These are phyloP conservation scores for Drosophila ambigua DNA, from an alignment of 1,140 invertebrate species.

Conservation along the genomic window DNA sequence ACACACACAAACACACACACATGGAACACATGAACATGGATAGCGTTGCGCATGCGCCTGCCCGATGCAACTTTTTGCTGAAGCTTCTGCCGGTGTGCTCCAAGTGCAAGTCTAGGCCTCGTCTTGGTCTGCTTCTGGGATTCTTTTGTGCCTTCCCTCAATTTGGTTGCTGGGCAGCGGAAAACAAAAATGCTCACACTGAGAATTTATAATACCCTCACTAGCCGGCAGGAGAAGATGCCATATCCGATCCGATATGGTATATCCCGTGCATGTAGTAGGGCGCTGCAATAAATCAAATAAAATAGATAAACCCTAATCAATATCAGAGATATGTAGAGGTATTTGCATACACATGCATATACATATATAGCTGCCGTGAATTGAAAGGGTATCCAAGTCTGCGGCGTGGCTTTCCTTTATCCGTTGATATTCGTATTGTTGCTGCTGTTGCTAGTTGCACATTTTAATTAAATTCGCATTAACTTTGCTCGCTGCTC, in stretches of 20 bases:
- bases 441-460: constrained; percentile 70
- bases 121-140: constrained; percentile 45
- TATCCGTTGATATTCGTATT: constrained; percentile 4
- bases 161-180: constrained; percentile 58
- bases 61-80: constrained; percentile 56
- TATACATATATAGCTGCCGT: no score
- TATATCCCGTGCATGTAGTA: constrained; percentile 9
- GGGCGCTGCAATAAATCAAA: constrained; percentile 12
- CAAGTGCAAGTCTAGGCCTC: constrained; percentile 25
- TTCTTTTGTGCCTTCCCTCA: constrained; percentile 54
- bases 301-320: no score
- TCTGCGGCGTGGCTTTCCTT: no score
- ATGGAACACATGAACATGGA: constrained; percentile 23
- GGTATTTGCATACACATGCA: no score
- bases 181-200: constrained; percentile 73
- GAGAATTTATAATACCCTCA: constrained; percentile 53
- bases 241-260: no score
- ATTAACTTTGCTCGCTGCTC: constrained; percentile 62
- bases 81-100: constrained; percentile 24
- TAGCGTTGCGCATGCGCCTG: constrained; percentile 65
- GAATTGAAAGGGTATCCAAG: no score
- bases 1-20: constrained; percentile 55
- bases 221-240: no score
- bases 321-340: no score
- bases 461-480: constrained; percentile 83